Evolutionary conservation across 1,140 invertebrate species (phyloP), one percentile per base, ranked within the genome.

Genomic region (Pomacea maculata): DNA sequence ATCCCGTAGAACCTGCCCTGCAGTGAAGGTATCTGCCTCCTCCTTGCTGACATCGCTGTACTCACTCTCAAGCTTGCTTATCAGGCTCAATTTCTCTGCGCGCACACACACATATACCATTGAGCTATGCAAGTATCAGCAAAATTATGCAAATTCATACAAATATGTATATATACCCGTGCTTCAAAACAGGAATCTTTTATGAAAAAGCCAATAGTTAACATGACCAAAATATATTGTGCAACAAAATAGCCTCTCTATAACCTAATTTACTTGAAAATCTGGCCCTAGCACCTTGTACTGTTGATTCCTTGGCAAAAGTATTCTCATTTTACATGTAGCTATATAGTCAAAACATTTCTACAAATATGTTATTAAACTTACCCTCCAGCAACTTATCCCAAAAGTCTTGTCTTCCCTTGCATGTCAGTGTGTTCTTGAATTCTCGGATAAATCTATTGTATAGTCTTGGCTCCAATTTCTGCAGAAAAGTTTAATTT

Each of bases 351-450:
- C 17, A 25, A n/a, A 15, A 6, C 0, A 17, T 80, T 34, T 63
- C 8, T 5, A 73, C 34, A 57, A 25, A 72, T 17, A 19, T 52
- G 7, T 21, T 29, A 64, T 65, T 34, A 6, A 29, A 80, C 80
- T 82, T 82, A 87, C 88, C 87, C 82, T 68, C 68, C 15, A 87
- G 80, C 67, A 88, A 83, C 67, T 83, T 80, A 15, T 89, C 86
- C 84, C 88, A 88, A 79, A 89, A 88, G 73, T 89, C 87, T 54
- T 78, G 83, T 72, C 82, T 85, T 19, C 81, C 84, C 80, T 85
- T 89, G 29, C 71, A n/a, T 34, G 85, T 82, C 12, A 89, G 65
- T 4, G 64, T 84, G 19, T 85, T 84, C 75, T 89, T 88, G 75
- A 88, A 87, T 52, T 85, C 78, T 21, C 75, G 80, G 19, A 89